Conservation (phyloP, 2,888 invertebrate species). For the Drosophila yooni region DNA sequence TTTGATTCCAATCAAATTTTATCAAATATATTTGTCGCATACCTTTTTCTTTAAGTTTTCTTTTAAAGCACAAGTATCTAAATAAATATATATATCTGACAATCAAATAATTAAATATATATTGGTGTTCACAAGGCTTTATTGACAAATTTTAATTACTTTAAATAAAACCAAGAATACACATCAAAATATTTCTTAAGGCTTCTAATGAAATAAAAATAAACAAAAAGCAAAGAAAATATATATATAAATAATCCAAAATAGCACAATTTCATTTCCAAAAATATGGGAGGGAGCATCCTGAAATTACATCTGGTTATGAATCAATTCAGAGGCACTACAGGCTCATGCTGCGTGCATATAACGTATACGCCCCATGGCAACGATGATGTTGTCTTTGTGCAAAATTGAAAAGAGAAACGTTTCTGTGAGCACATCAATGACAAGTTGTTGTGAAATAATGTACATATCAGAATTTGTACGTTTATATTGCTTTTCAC, state of each 20-base stretch:
- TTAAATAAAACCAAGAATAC: not conserved
- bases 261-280: not conserved
- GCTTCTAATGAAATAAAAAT: not conserved
- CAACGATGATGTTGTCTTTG: slow-evolving; percentile 64
- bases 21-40: too few relatives aligned
- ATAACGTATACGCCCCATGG: slow-evolving; percentile 48
- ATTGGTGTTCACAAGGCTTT: not conserved
- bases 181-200: not conserved
- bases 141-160: not conserved
- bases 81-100: not conserved
- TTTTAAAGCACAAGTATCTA: not conserved
- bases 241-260: not conserved
- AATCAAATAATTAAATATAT: not conserved
- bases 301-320: not conserved
- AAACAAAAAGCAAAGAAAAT: not conserved
- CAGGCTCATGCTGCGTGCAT: not conserved
- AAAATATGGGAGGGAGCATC: not conserved
- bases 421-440: slow-evolving; percentile 39
- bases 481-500: slow-evolving; percentile 65
- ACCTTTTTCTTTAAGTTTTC: not conserved
- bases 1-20: not conserved
- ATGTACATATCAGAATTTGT: slow-evolving; percentile 69
- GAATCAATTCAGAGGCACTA: slow-evolving; percentile 27
- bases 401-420: slow-evolving; percentile 62
- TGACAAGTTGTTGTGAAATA: slow-evolving; percentile 72